Conservation (phyloP, 1,140 invertebrate species). For the Zophobas atratus region DNA sequence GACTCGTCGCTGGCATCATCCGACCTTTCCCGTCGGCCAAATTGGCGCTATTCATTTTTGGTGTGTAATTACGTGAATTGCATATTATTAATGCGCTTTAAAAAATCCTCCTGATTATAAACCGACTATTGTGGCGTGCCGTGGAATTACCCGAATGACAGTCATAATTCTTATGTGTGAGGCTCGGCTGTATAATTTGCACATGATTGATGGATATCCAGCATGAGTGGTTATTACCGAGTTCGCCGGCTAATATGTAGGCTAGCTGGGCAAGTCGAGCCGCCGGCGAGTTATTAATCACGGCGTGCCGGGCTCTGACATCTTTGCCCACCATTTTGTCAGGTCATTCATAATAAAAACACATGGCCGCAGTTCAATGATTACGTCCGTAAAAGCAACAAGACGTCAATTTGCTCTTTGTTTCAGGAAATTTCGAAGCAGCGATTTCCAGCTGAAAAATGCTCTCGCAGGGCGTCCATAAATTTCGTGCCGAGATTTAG, state of each 20-base stretch:
- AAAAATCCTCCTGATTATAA: constrained; percentile 57
- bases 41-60: constrained; percentile 58
- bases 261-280: constrained; percentile 56
- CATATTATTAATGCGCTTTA: constrained; percentile 55
- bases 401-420: not conserved
- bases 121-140: constrained; percentile 60
- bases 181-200: constrained; percentile 64
- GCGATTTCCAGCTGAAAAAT: too few relatives aligned
- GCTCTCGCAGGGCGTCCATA: too few relatives aligned
- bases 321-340: constrained; percentile 63
- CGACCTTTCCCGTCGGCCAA: constrained; percentile 51
- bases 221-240: constrained; percentile 64
- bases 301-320: constrained; percentile 59
- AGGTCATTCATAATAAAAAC: constrained; percentile 64
- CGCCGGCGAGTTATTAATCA: constrained; percentile 62
- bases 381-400: constrained; percentile 34
- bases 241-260: constrained; percentile 58
- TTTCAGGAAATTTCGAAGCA: not conserved
- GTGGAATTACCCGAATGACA: constrained; percentile 65
- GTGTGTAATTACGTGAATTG: constrained; percentile 58
- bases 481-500: too few relatives aligned
- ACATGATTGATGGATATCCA: constrained; percentile 65
- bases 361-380: constrained; percentile 51
- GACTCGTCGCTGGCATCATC: constrained; percentile 4
- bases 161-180: constrained; percentile 65